phyloP scores from a whole-genome alignment of 2,888 invertebrate species.

The Andrena fulva region DNA sequence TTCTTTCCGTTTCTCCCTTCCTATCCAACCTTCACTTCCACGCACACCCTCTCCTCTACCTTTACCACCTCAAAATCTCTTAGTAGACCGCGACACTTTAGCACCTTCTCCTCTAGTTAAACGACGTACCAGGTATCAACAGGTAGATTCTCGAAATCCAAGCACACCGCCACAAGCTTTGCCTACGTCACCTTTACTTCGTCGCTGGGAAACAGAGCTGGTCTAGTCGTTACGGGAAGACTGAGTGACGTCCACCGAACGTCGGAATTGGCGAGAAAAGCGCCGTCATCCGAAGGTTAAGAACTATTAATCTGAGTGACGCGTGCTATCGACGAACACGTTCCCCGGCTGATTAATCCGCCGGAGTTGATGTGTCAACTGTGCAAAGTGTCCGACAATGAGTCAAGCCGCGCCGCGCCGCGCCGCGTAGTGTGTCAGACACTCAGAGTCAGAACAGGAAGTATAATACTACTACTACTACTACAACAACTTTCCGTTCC shows the following conservation, averaged over 20 bases:
- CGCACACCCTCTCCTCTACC: too few relatives aligned
- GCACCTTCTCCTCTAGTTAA: too few relatives aligned
- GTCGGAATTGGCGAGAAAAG: neutral
- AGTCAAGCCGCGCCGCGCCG: slow-evolving; percentile 28
- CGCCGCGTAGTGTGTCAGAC: neutral
- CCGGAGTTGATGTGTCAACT: slow-evolving; percentile 51
- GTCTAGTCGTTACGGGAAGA: neutral
- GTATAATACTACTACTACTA: neutral
- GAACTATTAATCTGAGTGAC: slow-evolving; percentile 33
- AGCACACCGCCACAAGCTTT: neutral
- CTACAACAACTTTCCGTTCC: slow-evolving; percentile 11
- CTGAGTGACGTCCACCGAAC: neutral
- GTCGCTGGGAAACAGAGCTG: neutral
- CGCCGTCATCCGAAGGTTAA: slow-evolving; percentile 22
- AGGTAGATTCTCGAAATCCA: neutral
- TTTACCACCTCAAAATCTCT: too few relatives aligned
- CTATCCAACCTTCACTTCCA: too few relatives aligned
- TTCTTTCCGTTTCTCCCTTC: too few relatives aligned
- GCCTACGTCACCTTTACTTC: neutral
- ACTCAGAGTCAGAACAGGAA: neutral
- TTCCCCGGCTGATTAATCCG: slow-evolving; percentile 55
- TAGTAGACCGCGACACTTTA: too few relatives aligned
- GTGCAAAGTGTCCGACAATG: slow-evolving; percentile 33
- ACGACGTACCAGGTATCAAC: neutral
- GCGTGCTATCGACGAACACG: slow-evolving; percentile 16